Percentiles rank a stretch among this genome's conserved stretches.
These are phyloP conservation scores for Callorhinus ursinus DNA, from an alignment of 2,113 vertebrate species.

Conservation along the genomic window DNA sequence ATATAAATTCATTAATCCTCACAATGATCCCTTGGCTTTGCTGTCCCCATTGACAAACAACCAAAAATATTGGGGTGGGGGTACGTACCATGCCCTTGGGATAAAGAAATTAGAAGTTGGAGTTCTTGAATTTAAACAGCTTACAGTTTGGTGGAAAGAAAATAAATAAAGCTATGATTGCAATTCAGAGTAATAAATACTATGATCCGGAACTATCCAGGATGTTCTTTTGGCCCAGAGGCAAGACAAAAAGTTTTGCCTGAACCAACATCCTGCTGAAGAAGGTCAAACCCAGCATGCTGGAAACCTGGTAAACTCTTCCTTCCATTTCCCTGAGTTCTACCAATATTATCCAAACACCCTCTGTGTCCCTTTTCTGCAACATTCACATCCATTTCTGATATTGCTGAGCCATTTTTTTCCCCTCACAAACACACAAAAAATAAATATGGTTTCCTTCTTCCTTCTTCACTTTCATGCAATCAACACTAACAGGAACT, in stretches of 20 bases:
- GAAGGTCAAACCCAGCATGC: fast-evolving
- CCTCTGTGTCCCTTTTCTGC: not conserved
- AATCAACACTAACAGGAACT: not conserved
- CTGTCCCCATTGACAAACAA: not conserved
- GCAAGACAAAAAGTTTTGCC: not conserved
- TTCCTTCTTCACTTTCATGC: not conserved
- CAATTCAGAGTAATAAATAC: not conserved
- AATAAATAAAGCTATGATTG: not conserved
- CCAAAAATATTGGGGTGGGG: not conserved
- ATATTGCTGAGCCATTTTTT: not conserved
- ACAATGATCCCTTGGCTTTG: not conserved
- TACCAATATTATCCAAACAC: not conserved
- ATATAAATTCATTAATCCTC: not conserved
- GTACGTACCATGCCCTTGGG: not conserved
- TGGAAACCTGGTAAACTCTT: not conserved
- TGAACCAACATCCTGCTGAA: not conserved
- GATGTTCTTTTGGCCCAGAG: not conserved
- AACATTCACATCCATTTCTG: not conserved
- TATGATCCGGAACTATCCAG: not conserved
- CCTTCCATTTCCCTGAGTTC: not conserved
- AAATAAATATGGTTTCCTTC: not conserved
- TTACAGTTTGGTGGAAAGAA: not conserved
- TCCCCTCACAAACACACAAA: not conserved
- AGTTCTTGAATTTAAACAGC: not conserved
- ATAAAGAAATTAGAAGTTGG: not conserved